These are phyloP conservation scores for human (Homo sapiens) DNA, from an alignment of 2,113 vertebrate genomes.

Conservation along the genomic window GRCh38 chr13:94191001-94191500, in stretches of 20 bases:
- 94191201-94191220: too few species aligned
- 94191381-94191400: not conserved
- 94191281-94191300: not conserved
- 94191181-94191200: not conserved
- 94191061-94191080: not conserved
- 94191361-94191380: not conserved
- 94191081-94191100: not conserved
- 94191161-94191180: not conserved
- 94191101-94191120: not conserved
- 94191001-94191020: not conserved
- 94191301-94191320: not conserved
- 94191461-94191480: not conserved
- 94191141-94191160: not conserved
- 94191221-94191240: not conserved
- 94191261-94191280: not conserved
- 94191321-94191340: not conserved
- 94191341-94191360: not conserved
- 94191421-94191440: not conserved
- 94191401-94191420: not conserved
- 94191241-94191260: not conserved
- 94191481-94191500: not conserved
- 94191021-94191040: not conserved
- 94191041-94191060: not conserved
- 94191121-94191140: not conserved
- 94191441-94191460: not conserved